phyloP scores from a whole-genome alignment of 2,797 vertebrate species.

The Gorsachius magnificus region DNA sequence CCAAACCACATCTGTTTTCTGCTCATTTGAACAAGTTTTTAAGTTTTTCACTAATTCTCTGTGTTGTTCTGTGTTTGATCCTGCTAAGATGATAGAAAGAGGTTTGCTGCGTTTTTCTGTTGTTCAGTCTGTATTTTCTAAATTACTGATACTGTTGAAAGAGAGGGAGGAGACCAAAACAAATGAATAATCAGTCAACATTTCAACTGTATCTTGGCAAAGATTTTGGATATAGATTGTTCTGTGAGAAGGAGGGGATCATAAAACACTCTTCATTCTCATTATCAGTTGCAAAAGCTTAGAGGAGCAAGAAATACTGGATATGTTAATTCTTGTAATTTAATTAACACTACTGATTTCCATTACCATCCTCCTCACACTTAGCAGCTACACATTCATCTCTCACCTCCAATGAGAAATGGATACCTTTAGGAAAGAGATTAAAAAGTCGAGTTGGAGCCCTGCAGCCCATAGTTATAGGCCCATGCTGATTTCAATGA shows the following conservation, averaged over 20 bases:
- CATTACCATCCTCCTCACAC: constrained; percentile 29
- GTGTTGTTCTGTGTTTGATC: too few relatives aligned
- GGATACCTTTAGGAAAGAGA: constrained; percentile 31
- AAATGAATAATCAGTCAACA: not conserved
- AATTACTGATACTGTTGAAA: not conserved
- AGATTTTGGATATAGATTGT: not conserved
- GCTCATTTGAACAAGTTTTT: not conserved
- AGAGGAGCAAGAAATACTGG: constrained; percentile 28
- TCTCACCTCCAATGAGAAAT: constrained; percentile 20
- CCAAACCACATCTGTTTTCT: not conserved
- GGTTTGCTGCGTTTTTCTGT: fast-evolving
- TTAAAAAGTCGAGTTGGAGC: not conserved
- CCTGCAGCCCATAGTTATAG: not conserved
- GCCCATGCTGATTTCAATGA: not conserved
- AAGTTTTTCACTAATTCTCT: not conserved
- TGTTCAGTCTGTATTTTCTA: not conserved
- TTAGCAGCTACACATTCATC: constrained; percentile 30
- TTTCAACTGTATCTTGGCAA: not conserved
- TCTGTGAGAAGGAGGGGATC: not conserved
- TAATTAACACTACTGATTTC: constrained; percentile 65
- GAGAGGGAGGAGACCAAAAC: not conserved
- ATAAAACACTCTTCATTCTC: constrained; percentile 27
- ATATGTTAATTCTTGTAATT: constrained; percentile 61
- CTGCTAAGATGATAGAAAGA: not conserved
- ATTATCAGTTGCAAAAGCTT: constrained; percentile 41